Evolutionary conservation across 2,797 vertebrate species (phyloP), one percentile per base, ranked within the genome.

Genomic region (Orientallactaga sibirica): DNA sequence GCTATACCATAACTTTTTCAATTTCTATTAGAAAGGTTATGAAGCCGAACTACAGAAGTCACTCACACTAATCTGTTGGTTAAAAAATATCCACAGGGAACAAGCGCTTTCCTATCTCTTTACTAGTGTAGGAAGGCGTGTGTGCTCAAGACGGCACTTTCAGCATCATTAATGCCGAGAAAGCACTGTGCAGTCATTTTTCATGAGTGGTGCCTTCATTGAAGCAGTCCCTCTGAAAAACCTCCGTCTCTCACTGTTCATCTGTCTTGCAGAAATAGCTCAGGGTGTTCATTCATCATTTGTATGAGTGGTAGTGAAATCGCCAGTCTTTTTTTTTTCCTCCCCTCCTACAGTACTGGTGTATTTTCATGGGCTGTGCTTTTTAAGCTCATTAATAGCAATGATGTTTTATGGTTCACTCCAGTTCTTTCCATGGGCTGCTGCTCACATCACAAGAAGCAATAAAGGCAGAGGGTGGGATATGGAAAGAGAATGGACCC

Each of bases 361-460:
- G 58, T 91, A 33, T 97, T 97, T 97, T 96, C 96, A 96, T 75
- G 93, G 88, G 88, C 90, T 96, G 18, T 96, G 94, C 90, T 91
- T 97, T 97, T 95, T 95, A 96, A 97, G 92, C 76, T 97, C 88
- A 95, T 98, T 98, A 97, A 97, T 95, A 98, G 78, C 94, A 96
- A 96, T 90, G 96, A 96, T 94, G 71, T 95, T 97, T 89, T 88
- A 97, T 68, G 85, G 91, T 93, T 97, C 96, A 83, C 88, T 97
- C 91, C 81, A 95, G 81, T 92, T 91, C 92, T 96, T 96, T 98
- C 86, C 94, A 94, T 74, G 91, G 96, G 20, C 55, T 93, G 67
- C 91, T 97, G 96, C 95, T 95, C 96, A 66, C 86, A 86, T 92
- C 84, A 80, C 74, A 96, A 84, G 67, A 96, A 97, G 91, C 91